Percentiles rank a stretch among this genome's conserved stretches.
Conservation (phyloP, 2,113 vertebrate species). For the Boleophthalmus pectinirostris region DNA sequence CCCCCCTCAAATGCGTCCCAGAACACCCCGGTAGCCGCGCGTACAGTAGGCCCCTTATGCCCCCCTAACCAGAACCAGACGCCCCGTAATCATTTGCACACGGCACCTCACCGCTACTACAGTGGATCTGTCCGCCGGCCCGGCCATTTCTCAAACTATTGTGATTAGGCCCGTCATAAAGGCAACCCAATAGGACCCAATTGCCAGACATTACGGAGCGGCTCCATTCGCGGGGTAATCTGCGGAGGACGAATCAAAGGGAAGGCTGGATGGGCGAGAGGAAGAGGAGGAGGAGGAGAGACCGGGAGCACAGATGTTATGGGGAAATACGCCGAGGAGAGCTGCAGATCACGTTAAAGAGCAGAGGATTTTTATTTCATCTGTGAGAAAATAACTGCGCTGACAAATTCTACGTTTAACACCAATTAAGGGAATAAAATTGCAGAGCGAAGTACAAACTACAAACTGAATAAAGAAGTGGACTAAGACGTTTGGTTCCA, state of each 20-base stretch:
- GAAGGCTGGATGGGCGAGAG: slow-evolving; percentile 16
- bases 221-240: slow-evolving; percentile 26
- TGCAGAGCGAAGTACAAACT: no score
- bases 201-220: slow-evolving; percentile 54
- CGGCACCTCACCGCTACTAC: slow-evolving; percentile 56
- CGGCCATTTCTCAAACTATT: slow-evolving; percentile 64
- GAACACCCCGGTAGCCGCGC: slow-evolving; percentile 67
- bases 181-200: slow-evolving; percentile 54
- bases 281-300: slow-evolving; percentile 9
- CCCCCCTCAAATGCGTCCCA: slow-evolving; percentile 74
- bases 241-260: slow-evolving; percentile 53
- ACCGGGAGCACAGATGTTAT: slow-evolving; percentile 1
- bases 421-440: no score
- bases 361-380: no score
- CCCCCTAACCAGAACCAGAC: slow-evolving; percentile 64
- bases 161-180: slow-evolving; percentile 69
- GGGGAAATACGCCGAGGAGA: slow-evolving; percentile 12
- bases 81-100: slow-evolving; percentile 62
- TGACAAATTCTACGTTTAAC: no score
- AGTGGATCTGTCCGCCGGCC: slow-evolving; percentile 63
- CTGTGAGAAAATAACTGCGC: no score
- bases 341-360: no score
- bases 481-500: no score
- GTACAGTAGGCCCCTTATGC: slow-evolving; percentile 59
- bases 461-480: no score